phyloP scores from a whole-genome alignment of 2,888 invertebrate species.

The Pollenia amentaria region DNA sequence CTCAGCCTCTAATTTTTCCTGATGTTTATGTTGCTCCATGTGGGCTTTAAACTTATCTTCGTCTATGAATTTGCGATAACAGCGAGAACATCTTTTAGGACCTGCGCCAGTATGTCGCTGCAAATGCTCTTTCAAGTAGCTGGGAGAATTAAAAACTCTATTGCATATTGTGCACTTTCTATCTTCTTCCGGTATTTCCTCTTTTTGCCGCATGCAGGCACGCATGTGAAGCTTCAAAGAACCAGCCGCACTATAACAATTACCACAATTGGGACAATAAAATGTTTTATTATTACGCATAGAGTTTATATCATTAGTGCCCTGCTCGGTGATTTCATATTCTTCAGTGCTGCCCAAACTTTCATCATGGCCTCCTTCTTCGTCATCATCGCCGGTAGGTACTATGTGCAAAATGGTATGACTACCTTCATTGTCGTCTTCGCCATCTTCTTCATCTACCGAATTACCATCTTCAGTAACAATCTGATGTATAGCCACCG shows the following conservation, averaged over 20 bases:
- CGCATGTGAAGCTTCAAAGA: conserved; percentile 84
- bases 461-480: conserved; percentile 78
- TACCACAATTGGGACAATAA: conserved; percentile 84
- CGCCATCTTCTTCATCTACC: conserved; percentile 79
- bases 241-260: conserved; percentile 84
- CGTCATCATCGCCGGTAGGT: conserved; percentile 73
- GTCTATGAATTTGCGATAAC: conserved; percentile 84
- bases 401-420: conserved; percentile 81
- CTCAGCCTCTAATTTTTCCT: conserved; percentile 82
- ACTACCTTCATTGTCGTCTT: conserved; percentile 80
- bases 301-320: conserved; percentile 75
- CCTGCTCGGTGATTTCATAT: conserved; percentile 76
- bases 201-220: conserved; percentile 82
- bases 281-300: conserved; percentile 79
- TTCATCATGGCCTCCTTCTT: conserved; percentile 55
- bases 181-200: conserved; percentile 81
- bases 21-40: conserved; percentile 82
- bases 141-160: conserved; percentile 83
- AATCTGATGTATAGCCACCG: conserved; percentile 80
- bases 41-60: conserved; percentile 82
- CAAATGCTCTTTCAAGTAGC: conserved; percentile 84
- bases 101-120: conserved; percentile 83
- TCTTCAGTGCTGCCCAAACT: conserved; percentile 68
- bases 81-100: conserved; percentile 82
- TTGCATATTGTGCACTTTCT: conserved; percentile 83